These are phyloP conservation scores for Eucera pruinosa DNA, from an alignment of 2,888 invertebrate species.

Conservation along the genomic window DNA sequence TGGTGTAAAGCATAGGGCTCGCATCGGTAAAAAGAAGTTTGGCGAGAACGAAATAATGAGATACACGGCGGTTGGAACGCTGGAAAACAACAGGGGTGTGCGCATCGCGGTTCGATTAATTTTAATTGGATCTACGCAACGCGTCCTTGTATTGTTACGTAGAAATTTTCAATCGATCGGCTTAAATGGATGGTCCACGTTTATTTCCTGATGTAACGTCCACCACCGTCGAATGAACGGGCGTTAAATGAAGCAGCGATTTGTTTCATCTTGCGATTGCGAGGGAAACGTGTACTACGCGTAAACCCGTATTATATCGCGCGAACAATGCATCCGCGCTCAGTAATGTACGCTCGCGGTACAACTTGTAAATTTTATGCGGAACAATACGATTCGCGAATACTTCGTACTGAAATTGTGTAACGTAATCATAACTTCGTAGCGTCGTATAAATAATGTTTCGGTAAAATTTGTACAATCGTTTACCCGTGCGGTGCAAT, in stretches of 20 bases:
- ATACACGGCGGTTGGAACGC: not conserved
- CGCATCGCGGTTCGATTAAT: conserved; percentile 17
- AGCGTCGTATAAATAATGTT: conserved; percentile 22
- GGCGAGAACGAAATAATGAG: not conserved
- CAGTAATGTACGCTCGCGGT: not conserved
- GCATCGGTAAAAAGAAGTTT: conserved; percentile 1
- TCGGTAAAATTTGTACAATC: conserved; percentile 50
- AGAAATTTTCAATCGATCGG: conserved; percentile 34
- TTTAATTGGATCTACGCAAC: conserved; percentile 12
- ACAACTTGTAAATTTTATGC: conserved; percentile 7
- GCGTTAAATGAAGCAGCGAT: conserved; percentile 36
- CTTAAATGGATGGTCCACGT: conserved; percentile 40
- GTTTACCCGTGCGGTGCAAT: conserved; percentile 32
- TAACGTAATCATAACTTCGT: conserved; percentile 25
- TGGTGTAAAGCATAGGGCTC: too few species aligned
- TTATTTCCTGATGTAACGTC: conserved; percentile 21
- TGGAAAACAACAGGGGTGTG: not conserved
- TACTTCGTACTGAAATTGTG: not conserved
- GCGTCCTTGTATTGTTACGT: not conserved
- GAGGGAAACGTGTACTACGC: not conserved
- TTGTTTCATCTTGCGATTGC: conserved; percentile 11
- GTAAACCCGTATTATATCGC: conserved; percentile 6
- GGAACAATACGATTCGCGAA: conserved; percentile 5
- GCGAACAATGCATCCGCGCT: not conserved
- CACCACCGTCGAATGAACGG: conserved; percentile 6